Conservation (phyloP, 1,140 invertebrate species). For the Myzus persicae region DNA sequence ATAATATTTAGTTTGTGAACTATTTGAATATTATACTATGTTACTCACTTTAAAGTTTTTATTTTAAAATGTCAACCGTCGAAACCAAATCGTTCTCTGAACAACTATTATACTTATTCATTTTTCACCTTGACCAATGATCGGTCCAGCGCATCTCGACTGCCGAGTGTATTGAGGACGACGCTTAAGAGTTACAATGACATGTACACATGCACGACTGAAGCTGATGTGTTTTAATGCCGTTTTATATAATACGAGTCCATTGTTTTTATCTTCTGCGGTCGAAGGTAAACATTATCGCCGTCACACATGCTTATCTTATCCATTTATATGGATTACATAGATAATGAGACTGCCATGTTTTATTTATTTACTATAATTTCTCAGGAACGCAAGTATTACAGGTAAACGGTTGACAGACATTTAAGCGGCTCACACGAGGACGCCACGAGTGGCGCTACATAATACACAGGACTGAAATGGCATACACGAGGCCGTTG, state of each 20-base stretch:
- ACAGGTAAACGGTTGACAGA: not conserved
- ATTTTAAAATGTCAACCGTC: no score
- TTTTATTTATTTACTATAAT: slow-evolving; percentile 8
- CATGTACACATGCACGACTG: not conserved
- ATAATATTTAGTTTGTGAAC: no score
- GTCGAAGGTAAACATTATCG: not conserved
- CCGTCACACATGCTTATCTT: not conserved
- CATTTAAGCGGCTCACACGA: not conserved
- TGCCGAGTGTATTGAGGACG: not conserved
- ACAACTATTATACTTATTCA: no score
- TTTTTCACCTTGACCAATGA: not conserved
- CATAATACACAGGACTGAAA: not conserved
- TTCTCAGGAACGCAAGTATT: not conserved
- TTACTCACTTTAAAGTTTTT: no score
- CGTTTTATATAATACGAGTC: not conserved
- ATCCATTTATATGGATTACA: not conserved
- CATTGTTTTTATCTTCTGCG: not conserved
- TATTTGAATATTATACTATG: no score
- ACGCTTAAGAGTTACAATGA: not conserved
- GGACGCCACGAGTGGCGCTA: not conserved
- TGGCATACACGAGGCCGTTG: not conserved
- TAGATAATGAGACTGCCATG: not conserved
- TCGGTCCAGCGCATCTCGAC: not conserved
- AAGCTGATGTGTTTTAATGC: not conserved
- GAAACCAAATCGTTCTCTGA: no score